Evolutionary conservation across 2,888 invertebrate genomes (phyloP).

Genomic region (Endotricha flammealis): DNA sequence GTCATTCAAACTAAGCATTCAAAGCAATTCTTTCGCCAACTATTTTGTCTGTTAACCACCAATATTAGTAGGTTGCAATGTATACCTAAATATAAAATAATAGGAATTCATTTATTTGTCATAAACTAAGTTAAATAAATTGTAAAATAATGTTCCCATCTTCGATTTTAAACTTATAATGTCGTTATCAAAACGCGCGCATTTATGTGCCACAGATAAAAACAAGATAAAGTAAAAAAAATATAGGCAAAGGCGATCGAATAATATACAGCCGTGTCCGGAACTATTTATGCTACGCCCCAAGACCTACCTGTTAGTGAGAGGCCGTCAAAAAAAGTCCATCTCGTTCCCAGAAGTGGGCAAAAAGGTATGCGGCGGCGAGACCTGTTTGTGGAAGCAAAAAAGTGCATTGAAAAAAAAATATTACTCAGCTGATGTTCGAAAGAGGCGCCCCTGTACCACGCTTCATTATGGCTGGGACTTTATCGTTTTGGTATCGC

Average conservation of each 20-base stretch:
- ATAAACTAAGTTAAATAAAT: no score
- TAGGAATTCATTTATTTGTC: no score
- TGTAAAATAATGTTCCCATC: no score
- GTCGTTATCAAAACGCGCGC: no score
- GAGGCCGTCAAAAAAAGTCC: slow-evolving; percentile 17
- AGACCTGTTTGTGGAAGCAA: slow-evolving; percentile 23
- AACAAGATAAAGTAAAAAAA: neutral
- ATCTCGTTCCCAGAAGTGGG: slow-evolving; percentile 17
- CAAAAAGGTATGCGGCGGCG: slow-evolving; percentile 14
- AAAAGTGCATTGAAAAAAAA: slow-evolving; percentile 23
- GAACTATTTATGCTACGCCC: slow-evolving; percentile 9
- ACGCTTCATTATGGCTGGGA: slow-evolving; percentile 9
- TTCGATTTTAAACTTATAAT: no score
- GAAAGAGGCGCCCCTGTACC: slow-evolving; percentile 28
- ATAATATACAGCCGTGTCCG: slow-evolving; percentile 3
- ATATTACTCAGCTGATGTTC: slow-evolving; percentile 30
- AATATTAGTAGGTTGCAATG: no score
- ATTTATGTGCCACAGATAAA: no score
- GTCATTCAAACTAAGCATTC: no score
- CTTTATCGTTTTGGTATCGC: slow-evolving; percentile 11
- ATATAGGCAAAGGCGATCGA: neutral
- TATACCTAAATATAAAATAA: no score
- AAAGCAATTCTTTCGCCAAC: no score
- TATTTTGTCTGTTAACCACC: no score
- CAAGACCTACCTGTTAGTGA: slow-evolving; percentile 13